A percentile compares a stretch with the other conserved stretches of the same genome.
phyloP scores from a whole-genome alignment of 2,797 vertebrate genomes.

The Zalophus californianus region DNA sequence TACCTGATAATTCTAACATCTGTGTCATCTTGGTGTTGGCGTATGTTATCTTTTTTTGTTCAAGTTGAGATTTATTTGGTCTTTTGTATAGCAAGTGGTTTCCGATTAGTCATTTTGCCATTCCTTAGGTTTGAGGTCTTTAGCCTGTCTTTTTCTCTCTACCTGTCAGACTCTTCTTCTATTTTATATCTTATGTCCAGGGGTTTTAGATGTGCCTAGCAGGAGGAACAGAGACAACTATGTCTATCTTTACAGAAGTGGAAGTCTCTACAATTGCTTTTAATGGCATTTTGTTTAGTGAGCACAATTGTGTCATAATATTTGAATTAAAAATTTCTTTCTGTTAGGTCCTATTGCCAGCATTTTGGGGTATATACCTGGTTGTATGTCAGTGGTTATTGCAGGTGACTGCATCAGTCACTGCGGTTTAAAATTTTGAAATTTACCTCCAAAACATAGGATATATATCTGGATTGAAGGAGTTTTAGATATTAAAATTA shows the following conservation, averaged over 20 bases:
- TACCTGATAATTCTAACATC: neutral
- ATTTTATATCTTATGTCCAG: neutral
- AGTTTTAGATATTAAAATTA: conserved; percentile 80
- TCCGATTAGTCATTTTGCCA: neutral
- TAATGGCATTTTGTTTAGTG: neutral
- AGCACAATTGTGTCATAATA: neutral
- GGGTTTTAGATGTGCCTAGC: neutral
- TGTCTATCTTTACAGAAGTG: neutral
- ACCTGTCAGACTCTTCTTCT: neutral
- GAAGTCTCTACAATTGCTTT: neutral
- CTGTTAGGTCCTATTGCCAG: conserved; percentile 91
- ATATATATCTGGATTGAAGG: conserved; percentile 90
- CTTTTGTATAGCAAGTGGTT: neutral
- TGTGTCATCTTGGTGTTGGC: neutral
- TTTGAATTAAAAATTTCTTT: neutral
- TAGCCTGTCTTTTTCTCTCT: neutral
- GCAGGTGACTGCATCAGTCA: conserved; percentile 89
- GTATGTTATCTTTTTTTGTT: neutral
- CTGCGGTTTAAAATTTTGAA: conserved; percentile 90
- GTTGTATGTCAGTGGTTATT: conserved; percentile 92
- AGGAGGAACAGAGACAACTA: neutral
- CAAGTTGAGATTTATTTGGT: neutral
- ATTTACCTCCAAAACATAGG: conserved; percentile 90
- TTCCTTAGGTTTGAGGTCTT: neutral
- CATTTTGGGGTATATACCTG: conserved; percentile 89